Conservation (phyloP, 37 sponge, comb jelly and placozoan genomes). For the Haliclona indistincta region DNA sequence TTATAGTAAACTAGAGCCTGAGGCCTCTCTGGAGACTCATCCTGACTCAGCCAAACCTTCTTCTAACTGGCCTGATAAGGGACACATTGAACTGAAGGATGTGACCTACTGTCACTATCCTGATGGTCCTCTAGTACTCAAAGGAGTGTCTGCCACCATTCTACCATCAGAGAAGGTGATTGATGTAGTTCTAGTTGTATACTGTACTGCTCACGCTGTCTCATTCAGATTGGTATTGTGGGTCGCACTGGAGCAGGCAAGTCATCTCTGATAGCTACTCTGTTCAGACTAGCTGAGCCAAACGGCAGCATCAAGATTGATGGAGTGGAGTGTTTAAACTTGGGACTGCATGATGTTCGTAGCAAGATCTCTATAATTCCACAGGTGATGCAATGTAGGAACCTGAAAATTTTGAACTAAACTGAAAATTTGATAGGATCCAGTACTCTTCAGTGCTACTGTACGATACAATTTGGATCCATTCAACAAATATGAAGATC, state of each 20-base stretch:
- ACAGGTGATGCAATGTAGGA: too few relatives aligned
- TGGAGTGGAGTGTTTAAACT: conserved; percentile 60
- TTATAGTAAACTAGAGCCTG: conserved; percentile 50
- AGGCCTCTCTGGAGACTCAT: conserved; percentile 43
- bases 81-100: conserved; percentile 37
- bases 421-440: too few relatives aligned
- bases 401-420: too few relatives aligned
- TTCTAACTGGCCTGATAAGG: conserved; percentile 64
- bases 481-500: too few relatives aligned
- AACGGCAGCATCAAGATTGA: conserved; percentile 77
- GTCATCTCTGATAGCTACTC: conserved; percentile 78
- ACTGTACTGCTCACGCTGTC: too few relatives aligned
- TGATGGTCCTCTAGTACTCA: conserved; percentile 54
- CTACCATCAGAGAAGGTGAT: conserved; percentile 67
- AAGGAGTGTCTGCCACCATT: conserved; percentile 49
- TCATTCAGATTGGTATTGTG: conserved; percentile 91
- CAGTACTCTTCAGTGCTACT: too few relatives aligned
- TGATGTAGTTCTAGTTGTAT: too few relatives aligned
- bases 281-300: conserved; percentile 90
- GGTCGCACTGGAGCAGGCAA: conserved; percentile 97
- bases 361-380: conserved; percentile 88
- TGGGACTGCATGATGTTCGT: conserved; percentile 84
- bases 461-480: too few relatives aligned
- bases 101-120: conserved; percentile 41
- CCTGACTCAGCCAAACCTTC: conserved; percentile 42